phyloP scores from a whole-genome alignment of 2,888 invertebrate genomes.

The Volucella zonaria region DNA sequence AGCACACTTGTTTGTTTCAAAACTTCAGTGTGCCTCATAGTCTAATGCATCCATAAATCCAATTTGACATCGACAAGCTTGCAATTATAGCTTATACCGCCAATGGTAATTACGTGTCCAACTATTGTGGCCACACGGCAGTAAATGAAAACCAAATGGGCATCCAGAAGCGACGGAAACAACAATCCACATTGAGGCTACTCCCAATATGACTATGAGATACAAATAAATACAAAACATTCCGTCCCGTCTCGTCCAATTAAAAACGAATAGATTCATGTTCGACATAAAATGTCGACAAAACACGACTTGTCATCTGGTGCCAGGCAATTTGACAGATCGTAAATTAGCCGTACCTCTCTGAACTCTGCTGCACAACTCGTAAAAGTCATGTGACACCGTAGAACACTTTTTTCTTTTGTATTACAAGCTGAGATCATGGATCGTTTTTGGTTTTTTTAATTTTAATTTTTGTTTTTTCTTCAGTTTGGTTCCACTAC shows the following conservation, averaged over 20 bases:
- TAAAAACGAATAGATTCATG: conserved; percentile 58
- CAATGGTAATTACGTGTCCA: too few species aligned
- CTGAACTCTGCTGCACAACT: neutral
- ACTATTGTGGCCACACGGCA: too few species aligned
- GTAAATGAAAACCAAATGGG: too few species aligned
- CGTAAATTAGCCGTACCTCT: conserved; percentile 56
- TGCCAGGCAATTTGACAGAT: conserved; percentile 63
- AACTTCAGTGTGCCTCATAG: too few species aligned
- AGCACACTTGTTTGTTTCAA: too few species aligned
- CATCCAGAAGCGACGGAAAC: too few species aligned
- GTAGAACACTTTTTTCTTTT: conserved; percentile 34
- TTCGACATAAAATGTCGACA: conserved; percentile 46
- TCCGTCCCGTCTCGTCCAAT: neutral
- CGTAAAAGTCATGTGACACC: conserved; percentile 51
- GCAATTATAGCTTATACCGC: too few species aligned
- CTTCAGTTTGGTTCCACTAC: conserved; percentile 28
- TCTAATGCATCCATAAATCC: too few species aligned
- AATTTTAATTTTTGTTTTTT: conserved; percentile 4
- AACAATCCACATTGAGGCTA: too few species aligned
- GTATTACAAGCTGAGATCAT: conserved; percentile 36
- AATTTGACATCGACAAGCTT: too few species aligned
- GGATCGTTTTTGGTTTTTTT: neutral
- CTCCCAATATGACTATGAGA: neutral
- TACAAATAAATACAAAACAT: neutral
- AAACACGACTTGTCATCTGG: conserved; percentile 47